Percentiles rank a stretch among this genome's conserved stretches.
Conservation (phyloP, 2,888 invertebrate genomes). For the Mechanitis mazaeus region DNA sequence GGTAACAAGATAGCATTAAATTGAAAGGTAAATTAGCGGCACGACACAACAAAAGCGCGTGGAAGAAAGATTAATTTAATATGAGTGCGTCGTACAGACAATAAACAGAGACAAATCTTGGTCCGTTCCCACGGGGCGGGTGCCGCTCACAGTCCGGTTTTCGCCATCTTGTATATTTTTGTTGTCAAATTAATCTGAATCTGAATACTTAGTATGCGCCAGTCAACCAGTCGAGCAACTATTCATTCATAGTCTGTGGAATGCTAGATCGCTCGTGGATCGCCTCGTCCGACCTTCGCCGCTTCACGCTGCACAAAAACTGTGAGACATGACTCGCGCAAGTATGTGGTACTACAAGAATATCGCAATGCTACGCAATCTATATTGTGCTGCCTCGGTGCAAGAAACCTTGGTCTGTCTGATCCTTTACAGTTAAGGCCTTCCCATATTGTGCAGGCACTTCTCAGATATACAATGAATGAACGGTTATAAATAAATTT, state of each 20-base stretch:
- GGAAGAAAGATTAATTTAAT: conserved; percentile 26
- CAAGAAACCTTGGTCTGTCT: conserved; percentile 38
- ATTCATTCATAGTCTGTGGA: conserved; percentile 74
- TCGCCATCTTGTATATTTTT: conserved; percentile 68
- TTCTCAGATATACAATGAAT: conserved; percentile 29
- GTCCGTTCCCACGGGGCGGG: conserved; percentile 65
- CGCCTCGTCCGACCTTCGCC: conserved; percentile 65
- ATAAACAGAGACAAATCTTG: conserved; percentile 60
- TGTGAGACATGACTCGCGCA: conserved; percentile 45
- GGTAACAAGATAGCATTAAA: conserved; percentile 30
- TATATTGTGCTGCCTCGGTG: conserved; percentile 34
- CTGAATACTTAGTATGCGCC: conserved; percentile 60
- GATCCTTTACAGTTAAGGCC: conserved; percentile 30
- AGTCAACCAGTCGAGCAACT: conserved; percentile 66
- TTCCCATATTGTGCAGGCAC: conserved; percentile 26
- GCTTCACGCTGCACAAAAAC: conserved; percentile 37
- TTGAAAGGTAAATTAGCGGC: conserved; percentile 48
- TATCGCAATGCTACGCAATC: conserved; percentile 29
- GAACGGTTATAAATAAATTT: conserved; percentile 35
- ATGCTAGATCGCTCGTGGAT: conserved; percentile 71
- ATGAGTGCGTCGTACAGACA: conserved; percentile 41
- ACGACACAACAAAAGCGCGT: conserved; percentile 41
- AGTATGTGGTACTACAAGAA: conserved; percentile 54
- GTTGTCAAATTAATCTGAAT: conserved; percentile 75
- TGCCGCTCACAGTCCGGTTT: conserved; percentile 67